Evolutionary conservation across 2,888 invertebrate species (phyloP).

Genomic region (Nomada flava): DNA sequence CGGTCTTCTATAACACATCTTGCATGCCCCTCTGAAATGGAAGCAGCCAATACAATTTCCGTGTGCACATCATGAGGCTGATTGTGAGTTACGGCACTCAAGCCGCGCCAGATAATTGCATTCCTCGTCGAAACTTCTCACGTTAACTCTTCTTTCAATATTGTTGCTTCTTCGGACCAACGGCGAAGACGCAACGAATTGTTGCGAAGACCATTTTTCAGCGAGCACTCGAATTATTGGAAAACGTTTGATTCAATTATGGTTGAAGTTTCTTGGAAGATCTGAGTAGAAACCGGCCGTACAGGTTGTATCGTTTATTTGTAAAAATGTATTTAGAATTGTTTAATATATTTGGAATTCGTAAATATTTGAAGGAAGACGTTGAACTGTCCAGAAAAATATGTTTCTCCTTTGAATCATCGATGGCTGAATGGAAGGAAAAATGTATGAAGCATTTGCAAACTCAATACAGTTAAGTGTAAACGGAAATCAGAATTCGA

Average conservation of each 20-base stretch:
- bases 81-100: slow-evolving; percentile 20
- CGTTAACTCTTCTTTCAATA: slow-evolving; percentile 25
- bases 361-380: no score
- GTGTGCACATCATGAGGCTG: background rate
- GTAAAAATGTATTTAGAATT: no score
- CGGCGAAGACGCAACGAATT: background rate
- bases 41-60: slow-evolving; percentile 22
- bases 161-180: background rate
- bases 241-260: background rate
- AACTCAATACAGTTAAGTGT: no score
- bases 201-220: slow-evolving; percentile 5
- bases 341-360: no score
- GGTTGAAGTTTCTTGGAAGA: no score
- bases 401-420: no score
- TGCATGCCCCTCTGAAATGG: background rate
- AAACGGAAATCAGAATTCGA: no score
- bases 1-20: background rate
- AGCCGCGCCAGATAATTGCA: slow-evolving; percentile 28
- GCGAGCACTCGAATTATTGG: background rate
- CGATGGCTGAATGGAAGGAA: no score
- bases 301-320: no score
- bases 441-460: no score
- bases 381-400: no score
- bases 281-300: no score
- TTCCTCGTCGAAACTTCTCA: slow-evolving; percentile 25